Percentiles rank a stretch among this genome's conserved stretches.
phyloP scores from a whole-genome alignment of 2,797 vertebrate genomes.

The Loriculus beryllinus region DNA sequence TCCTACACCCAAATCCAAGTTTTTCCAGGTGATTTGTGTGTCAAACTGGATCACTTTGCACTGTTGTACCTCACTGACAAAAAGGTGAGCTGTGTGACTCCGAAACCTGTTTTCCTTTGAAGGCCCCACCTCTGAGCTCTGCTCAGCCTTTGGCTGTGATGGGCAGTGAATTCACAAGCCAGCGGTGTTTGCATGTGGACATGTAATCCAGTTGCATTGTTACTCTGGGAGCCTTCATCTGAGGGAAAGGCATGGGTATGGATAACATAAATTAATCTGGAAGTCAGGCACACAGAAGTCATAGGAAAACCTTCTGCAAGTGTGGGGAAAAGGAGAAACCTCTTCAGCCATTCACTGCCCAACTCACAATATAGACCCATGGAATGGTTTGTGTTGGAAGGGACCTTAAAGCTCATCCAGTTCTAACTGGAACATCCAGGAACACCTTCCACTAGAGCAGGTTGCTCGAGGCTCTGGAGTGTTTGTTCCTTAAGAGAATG shows the following conservation, averaged over 20 bases:
- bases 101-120: neutral
- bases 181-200: fast-evolving
- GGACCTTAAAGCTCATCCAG: neutral
- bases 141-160: neutral
- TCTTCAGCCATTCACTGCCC: neutral
- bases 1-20: neutral
- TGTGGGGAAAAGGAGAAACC: neutral
- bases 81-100: neutral
- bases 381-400: neutral
- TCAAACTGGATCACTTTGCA: fast-evolving
- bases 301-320: neutral
- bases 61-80: neutral
- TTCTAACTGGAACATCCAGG: neutral
- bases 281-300: neutral
- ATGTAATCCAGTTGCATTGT: fast-evolving
- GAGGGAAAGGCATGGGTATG: fast-evolving
- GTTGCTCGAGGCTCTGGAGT: neutral
- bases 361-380: neutral
- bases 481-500: neutral
- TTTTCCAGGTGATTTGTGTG: neutral
- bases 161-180: neutral
- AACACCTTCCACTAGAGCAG: neutral
- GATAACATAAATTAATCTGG: neutral
- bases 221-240: fast-evolving
- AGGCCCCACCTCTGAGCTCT: neutral